Conservation (phyloP, 2,113 vertebrate species). For the Ceratotherium simum region DNA sequence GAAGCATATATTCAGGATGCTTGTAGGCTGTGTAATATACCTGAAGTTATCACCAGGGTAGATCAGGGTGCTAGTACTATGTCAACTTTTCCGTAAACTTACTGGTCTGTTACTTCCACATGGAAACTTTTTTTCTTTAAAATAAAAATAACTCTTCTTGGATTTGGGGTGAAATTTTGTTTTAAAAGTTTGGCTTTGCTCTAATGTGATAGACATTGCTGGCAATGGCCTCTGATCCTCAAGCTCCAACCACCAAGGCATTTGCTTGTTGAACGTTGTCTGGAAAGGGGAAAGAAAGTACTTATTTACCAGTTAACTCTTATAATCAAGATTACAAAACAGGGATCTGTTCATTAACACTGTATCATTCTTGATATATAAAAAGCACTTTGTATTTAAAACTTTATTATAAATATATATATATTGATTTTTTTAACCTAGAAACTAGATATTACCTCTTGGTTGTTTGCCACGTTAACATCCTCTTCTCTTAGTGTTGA, state of each 20-base stretch:
- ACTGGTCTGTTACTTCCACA: slow-evolving; percentile 68
- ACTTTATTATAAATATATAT: slow-evolving; percentile 82
- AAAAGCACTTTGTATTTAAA: slow-evolving; percentile 92
- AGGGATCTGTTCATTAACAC: slow-evolving; percentile 89
- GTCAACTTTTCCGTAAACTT: slow-evolving; percentile 68
- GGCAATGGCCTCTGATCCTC: slow-evolving; percentile 75
- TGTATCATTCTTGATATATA: slow-evolving; percentile 89
- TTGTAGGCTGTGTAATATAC: neutral
- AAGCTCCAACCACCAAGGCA: slow-evolving; percentile 64
- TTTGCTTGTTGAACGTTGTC: slow-evolving; percentile 72
- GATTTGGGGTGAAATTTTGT: slow-evolving; percentile 79
- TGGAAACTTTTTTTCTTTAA: slow-evolving; percentile 68
- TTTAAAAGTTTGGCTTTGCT: slow-evolving; percentile 76
- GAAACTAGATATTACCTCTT: slow-evolving; percentile 86
- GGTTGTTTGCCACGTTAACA: slow-evolving; percentile 85
- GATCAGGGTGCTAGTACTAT: slow-evolving; percentile 74
- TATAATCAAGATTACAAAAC: slow-evolving; percentile 83
- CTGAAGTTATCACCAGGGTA: neutral
- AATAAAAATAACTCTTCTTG: slow-evolving; percentile 73
- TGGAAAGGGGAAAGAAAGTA: slow-evolving; percentile 55
- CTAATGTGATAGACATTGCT: slow-evolving; percentile 80
- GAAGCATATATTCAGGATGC: neutral
- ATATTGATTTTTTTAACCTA: slow-evolving; percentile 86
- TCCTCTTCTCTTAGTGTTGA: slow-evolving; percentile 81
- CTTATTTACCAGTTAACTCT: slow-evolving; percentile 71